Percentiles rank a stretch among this genome's conserved stretches.
Evolutionary conservation across 1,140 invertebrate genomes (phyloP).

Genomic region (Drosophila busckii): DNA sequence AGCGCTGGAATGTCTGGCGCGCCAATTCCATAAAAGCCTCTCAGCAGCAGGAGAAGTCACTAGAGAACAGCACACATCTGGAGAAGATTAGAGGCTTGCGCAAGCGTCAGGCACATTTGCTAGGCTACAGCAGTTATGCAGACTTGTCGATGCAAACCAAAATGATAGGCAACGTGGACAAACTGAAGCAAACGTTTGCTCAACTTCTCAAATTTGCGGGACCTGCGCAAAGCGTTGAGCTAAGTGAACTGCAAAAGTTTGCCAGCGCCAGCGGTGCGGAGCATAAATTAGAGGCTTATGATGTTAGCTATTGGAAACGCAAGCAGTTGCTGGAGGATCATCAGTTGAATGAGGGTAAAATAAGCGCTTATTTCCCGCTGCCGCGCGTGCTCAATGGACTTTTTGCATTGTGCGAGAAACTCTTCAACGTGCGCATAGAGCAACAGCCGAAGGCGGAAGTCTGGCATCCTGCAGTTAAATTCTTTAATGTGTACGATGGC

Average conservation of each 20-base stretch:
- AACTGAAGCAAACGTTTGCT: constrained; percentile 87
- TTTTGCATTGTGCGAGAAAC: constrained; percentile 85
- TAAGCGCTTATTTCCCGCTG: constrained; percentile 91
- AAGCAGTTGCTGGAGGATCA: constrained; percentile 84
- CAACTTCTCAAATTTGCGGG: constrained; percentile 84
- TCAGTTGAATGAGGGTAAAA: constrained; percentile 84
- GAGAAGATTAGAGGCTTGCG: constrained; percentile 88
- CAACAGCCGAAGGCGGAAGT: constrained; percentile 83
- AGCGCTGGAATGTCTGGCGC: constrained; percentile 91
- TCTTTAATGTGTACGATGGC: constrained; percentile 89
- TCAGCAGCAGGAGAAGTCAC: constrained; percentile 81
- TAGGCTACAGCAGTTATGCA: constrained; percentile 89
- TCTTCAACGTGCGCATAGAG: constrained; percentile 92
- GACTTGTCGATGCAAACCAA: constrained; percentile 96
- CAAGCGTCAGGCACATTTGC: constrained; percentile 84
- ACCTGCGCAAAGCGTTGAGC: constrained; percentile 87
- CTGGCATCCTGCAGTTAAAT: constrained; percentile 93
- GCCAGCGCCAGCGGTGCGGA: constrained; percentile 87
- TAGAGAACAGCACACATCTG: constrained; percentile 86
- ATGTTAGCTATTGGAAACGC: constrained; percentile 91
- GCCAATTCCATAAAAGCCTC: constrained; percentile 87
- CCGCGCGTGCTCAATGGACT: constrained; percentile 87
- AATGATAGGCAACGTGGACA: constrained; percentile 92
- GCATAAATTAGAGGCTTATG: constrained; percentile 87
- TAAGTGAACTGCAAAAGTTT: constrained; percentile 86